Evolutionary conservation across 1,140 invertebrate species (phyloP), one percentile per base, ranked within the genome.

Genomic region (Apis florea): DNA sequence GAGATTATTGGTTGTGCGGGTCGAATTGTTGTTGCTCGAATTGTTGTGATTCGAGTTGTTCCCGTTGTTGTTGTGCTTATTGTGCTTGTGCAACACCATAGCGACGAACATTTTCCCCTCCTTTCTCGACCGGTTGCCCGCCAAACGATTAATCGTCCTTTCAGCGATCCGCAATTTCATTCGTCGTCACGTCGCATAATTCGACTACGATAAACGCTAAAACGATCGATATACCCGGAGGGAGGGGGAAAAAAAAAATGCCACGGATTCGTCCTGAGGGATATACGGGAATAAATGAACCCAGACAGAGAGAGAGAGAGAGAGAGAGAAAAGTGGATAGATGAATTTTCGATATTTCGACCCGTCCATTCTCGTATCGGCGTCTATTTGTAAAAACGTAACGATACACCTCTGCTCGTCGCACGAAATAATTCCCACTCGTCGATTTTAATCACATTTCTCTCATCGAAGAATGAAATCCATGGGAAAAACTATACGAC

Each of bases 61-160:
- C 3, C 88, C 87, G 71, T 91, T 92, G 73, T 91, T 92, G 73
- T 91, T 91, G 58, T 93, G 90, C 79, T 91, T 93, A 76, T 71
- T 89, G 80, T 93, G 90, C 82, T 93, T 93, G 84, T 93, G 92
- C 78, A 93, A 86, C 68, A 93, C 92, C 92, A 93, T 93, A n/a
- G 93, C 92, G 73, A 92, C 93, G 78, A 93, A 93, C 93, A 93
- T 93, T 89, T 91, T 88, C 21, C 68, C 66, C 47, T 53, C 74
- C 26, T 74, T 59, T 19, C 49, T 63, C 72, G 77, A 73, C 70
- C 61, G 85, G 54, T 72, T 70, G 58, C 9, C 17, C 51, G 78
- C 64, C 70, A 59, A 75, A 79, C 74, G 82, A 74, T 73, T 69
- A 47, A 78, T 77, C 26, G 63, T 82, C 61, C 72, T 66, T 67